These are phyloP conservation scores for Hyles euphorbiae DNA, from an alignment of 1,140 invertebrate genomes.

Conservation along the genomic window DNA sequence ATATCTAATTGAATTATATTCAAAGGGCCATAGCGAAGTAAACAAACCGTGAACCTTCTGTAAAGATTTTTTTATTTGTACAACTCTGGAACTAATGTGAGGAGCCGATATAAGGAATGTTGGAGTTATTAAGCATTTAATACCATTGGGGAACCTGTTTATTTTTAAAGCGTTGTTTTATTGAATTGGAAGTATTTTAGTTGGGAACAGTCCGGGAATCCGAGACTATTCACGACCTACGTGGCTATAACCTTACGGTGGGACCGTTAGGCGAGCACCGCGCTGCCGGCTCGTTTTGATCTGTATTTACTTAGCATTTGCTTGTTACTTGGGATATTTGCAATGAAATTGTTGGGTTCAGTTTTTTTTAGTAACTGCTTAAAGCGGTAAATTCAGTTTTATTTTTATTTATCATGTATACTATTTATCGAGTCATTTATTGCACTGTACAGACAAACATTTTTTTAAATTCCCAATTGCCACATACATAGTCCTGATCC, in stretches of 20 bases:
- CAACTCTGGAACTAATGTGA: slow-evolving; percentile 16
- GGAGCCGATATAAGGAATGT: slow-evolving; percentile 19
- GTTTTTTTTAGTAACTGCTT: too few species aligned
- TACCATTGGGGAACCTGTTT: slow-evolving; percentile 19
- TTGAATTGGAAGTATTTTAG: slow-evolving; percentile 7
- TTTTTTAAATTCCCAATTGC: too few species aligned
- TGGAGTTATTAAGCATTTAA: slow-evolving; percentile 22
- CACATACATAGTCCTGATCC: too few species aligned
- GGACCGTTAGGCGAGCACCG: slow-evolving; percentile 12
- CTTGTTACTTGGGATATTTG: background rate
- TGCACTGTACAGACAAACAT: too few species aligned
- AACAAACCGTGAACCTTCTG: background rate
- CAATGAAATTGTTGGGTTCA: background rate
- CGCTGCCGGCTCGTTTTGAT: background rate
- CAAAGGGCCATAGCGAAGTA: too few species aligned
- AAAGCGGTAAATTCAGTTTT: too few species aligned
- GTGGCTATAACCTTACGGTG: slow-evolving; percentile 17
- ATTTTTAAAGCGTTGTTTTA: slow-evolving; percentile 10
- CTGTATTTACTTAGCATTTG: too few species aligned
- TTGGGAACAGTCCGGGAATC: background rate
- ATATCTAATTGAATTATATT: too few species aligned
- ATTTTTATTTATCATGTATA: too few species aligned
- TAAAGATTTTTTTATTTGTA: background rate
- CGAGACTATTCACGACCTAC: slow-evolving; percentile 9
- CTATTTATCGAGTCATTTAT: too few species aligned